Conservation (phyloP, 1,140 invertebrate genomes). For the Caenorhabditis tropicalis region DNA sequence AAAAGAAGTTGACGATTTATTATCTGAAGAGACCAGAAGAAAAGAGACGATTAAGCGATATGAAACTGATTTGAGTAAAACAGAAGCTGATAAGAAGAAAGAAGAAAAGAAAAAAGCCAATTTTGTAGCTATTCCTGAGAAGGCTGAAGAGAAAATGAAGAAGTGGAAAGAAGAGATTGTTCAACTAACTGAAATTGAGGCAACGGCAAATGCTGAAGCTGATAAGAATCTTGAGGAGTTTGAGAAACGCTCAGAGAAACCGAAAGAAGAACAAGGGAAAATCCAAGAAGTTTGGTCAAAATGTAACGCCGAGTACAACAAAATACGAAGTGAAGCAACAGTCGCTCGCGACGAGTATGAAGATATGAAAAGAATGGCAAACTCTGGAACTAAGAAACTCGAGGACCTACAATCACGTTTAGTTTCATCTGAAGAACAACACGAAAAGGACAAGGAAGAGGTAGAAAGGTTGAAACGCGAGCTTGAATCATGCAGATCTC, state of each 20-base stretch:
- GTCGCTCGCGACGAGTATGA: slow-evolving; percentile 79
- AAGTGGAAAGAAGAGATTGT: slow-evolving; percentile 55
- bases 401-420: not conserved
- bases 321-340: slow-evolving; percentile 75
- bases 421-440: not conserved
- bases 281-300: slow-evolving; percentile 54
- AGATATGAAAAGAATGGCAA: slow-evolving; percentile 72
- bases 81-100: not conserved
- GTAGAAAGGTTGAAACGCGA: not conserved
- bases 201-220: slow-evolving; percentile 2
- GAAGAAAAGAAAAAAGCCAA: slow-evolving; percentile 1
- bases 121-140: slow-evolving; percentile 2
- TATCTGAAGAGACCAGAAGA: slow-evolving; percentile 11
- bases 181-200: slow-evolving; percentile 11
- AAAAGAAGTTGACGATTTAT: not conserved
- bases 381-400: slow-evolving; percentile 1
- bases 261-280: slow-evolving; percentile 57
- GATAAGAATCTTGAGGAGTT: slow-evolving; percentile 54
- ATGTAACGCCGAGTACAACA: slow-evolving; percentile 73
- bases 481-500: not conserved
- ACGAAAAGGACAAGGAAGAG: not conserved
- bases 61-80: not conserved
- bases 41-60: not conserved
- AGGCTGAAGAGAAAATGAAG: slow-evolving; percentile 36
- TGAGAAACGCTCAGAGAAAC: slow-evolving; percentile 43